These are phyloP conservation scores for Artibeus jamaicensis DNA, from an alignment of 2,797 vertebrate species.

Conservation along the genomic window DNA sequence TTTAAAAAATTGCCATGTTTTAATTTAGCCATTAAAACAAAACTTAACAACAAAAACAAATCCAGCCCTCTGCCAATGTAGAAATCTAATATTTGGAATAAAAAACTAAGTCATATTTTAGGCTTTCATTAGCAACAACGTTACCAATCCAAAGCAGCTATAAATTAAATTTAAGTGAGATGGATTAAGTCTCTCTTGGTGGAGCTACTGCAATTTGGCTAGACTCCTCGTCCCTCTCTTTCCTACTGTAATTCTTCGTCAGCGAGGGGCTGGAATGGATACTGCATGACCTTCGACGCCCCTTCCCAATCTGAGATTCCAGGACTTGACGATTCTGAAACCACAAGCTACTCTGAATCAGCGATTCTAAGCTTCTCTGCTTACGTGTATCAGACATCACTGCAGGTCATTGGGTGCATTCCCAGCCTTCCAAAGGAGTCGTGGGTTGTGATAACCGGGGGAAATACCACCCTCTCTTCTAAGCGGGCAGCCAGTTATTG, in stretches of 20 bases:
- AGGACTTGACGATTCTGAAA: conserved; percentile 10
- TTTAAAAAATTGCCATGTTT: conserved; percentile 51
- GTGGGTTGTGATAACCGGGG: neutral
- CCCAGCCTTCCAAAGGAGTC: neutral
- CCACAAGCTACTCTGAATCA: neutral
- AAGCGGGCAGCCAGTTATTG: neutral
- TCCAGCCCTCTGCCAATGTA: conserved; percentile 8
- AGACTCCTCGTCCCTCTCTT: conserved; percentile 32
- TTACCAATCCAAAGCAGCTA: conserved; percentile 72
- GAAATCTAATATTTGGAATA: conserved; percentile 76
- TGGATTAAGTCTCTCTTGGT: conserved; percentile 73
- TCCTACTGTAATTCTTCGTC: conserved; percentile 67
- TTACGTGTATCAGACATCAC: neutral
- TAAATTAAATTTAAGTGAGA: conserved; percentile 79
- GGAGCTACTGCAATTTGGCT: conserved; percentile 59
- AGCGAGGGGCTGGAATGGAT: neutral
- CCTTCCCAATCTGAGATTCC: neutral
- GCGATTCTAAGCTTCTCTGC: neutral
- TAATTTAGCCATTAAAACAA: conserved; percentile 72
- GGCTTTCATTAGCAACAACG: conserved; percentile 70
- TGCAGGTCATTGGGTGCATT: neutral
- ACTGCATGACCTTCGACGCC: neutral
- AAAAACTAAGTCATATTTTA: conserved; percentile 78
- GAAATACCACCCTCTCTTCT: neutral
- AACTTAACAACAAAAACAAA: conserved; percentile 61